Evolutionary conservation across 2,888 invertebrate species (phyloP), one percentile per base, ranked within the genome.

Genomic region (Boloria euphrosyne): DNA sequence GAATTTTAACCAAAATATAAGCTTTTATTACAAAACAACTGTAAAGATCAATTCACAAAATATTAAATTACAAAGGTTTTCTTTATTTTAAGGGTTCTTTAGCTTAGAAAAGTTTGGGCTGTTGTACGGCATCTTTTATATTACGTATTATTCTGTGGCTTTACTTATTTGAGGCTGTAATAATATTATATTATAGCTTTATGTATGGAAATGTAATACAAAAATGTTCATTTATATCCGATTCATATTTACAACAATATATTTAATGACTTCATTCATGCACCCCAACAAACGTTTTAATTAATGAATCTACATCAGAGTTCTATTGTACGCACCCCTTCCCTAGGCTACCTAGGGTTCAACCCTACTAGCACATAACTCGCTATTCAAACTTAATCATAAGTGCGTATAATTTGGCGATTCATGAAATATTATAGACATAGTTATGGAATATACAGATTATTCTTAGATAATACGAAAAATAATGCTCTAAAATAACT

Each of bases 201-300:
- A 22, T 22, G n/a, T n/a, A n/a, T n/a, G n/a, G n/a, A n/a, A n/a
- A n/a, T n/a, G 22, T 22, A 22, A 22, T 22, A n/a, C n/a, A 22
- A 22, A 22, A 2, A 22, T 22, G 22, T 22, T 22, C 31, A 38
- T 38, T 2, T 10, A 10, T 10, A 38, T 7, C 6, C 7, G 7
- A 31, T 31, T 31, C 31, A 38, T 38, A 38, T 38, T 10, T 10
- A 16, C 7, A 16, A 49, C 16, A 49, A 7, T 16, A 49, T 59
- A 59, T 50, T 49, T 31, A 63, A 63, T 63, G 22, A 57, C 31
- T 50, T 10, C 17, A 63, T 63, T 63, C 55, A 55, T 55, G n/a
- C 44, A 38, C 31, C 31, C 54, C 22, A 43, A 50, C 63, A 63
- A 57, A 61, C 22, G 51, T 49, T 55, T 14, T 63, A 63, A 63